Base-by-base conservation (phyloP, 2,113 vertebrate species). In the Drymodes brunneopygia region DNA sequence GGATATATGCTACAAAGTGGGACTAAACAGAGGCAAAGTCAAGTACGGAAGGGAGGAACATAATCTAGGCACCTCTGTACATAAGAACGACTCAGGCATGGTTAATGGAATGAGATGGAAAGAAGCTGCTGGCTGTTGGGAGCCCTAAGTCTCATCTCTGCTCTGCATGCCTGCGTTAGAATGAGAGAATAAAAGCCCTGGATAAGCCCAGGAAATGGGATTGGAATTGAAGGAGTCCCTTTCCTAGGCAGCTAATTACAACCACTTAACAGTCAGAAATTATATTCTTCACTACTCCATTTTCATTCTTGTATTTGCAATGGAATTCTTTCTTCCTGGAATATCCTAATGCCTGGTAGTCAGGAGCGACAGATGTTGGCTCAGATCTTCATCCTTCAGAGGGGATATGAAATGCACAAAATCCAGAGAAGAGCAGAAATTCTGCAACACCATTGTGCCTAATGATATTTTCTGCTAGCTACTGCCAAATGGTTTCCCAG, bases 321-420 rank as follows among this genome's bases (percentile, higher is more conserved):
- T 15, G 6, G 13, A 66, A 64, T 57, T 86, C 45, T 77, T 86
- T 65, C 54, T 90, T 74, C 28, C 45, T 45, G 51, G 22, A 92
- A 67, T 56, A 64, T 42, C 60, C 47, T 79, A 91, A 89, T 67
- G 44, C 44, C 53, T 64, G 45, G 54, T 69, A 91, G 74, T 40
- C 53, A 75, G n/a, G 10, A 90, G 54, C 0, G 0, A 85, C 78
- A 61, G 92, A 91, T 85, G 78, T 75, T 80, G 74, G 66, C 58
- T 93, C 57, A 61, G 66, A 57, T 70, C 56, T 86, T 38, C 60
- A 92, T 44, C 36, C 81, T 91, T 88, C 72, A 90, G 62, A 93
- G 38, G 50, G 67, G 31, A 69, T 80, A 85, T 33, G 82, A 92
- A 88, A 80, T 12, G 17, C 64, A 74, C 57, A 35, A 69, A 75